Conservation (phyloP, 2,888 invertebrate species). For the Eudasyphora cyanicolor region DNA sequence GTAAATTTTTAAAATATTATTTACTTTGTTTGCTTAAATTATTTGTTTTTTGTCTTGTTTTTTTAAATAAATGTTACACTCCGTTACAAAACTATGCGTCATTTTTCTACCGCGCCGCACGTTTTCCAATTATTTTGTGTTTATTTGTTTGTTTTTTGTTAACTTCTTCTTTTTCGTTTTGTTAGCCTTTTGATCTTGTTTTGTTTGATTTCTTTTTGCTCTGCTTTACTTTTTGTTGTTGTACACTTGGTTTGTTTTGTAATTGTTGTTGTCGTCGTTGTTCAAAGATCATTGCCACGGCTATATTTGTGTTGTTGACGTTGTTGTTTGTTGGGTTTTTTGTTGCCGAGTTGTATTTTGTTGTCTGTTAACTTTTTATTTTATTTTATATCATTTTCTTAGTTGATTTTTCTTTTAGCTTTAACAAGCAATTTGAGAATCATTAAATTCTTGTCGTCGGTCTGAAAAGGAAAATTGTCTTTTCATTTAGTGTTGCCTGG, state of each 20-base stretch:
- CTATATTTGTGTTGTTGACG: constrained; percentile 29
- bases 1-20: constrained; percentile 34
- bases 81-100: constrained; percentile 2
- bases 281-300: constrained; percentile 57
- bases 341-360: constrained; percentile 53
- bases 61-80: constrained; percentile 7
- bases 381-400: constrained; percentile 22
- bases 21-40: constrained; percentile 27
- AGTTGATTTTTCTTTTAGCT: constrained; percentile 19
- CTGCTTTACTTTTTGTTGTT: neutral
- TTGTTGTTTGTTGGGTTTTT: constrained; percentile 57
- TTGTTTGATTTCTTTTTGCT: constrained; percentile 13
- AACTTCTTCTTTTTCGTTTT: constrained; percentile 20
- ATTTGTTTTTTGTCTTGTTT: neutral
- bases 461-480: constrained; percentile 55
- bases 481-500: neutral
- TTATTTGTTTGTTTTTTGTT: constrained; percentile 18
- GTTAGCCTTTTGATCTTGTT: constrained; percentile 30
- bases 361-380: constrained; percentile 15
- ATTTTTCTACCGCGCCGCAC: neutral
- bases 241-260: neutral
- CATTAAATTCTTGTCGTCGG: constrained; percentile 59
- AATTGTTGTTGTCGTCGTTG: constrained; percentile 44
- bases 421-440: constrained; percentile 57
- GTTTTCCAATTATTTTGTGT: constrained; percentile 41